Percentiles rank a stretch among this genome's conserved stretches.
phyloP scores from a whole-genome alignment of 1,140 invertebrate genomes.

The Drosophila elegans region DNA sequence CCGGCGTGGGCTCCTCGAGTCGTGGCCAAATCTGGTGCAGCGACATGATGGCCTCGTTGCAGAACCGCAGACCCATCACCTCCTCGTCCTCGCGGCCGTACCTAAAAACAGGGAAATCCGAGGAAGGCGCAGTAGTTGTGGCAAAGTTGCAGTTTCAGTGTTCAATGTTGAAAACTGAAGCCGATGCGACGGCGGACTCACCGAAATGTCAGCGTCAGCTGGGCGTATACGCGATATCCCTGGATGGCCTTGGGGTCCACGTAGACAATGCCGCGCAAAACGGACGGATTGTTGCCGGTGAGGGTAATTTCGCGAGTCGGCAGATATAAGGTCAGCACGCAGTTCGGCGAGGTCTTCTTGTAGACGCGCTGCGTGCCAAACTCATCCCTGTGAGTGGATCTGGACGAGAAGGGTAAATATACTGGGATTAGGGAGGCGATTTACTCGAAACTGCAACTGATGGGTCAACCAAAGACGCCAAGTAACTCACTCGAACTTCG shows the following conservation, averaged over 20 bases:
- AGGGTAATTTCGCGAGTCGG: slow-evolving; percentile 91
- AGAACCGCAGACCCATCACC: slow-evolving; percentile 96
- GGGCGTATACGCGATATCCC: slow-evolving; percentile 91
- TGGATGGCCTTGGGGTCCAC: slow-evolving; percentile 88
- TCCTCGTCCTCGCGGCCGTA: slow-evolving; percentile 96
- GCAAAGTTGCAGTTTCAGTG: slow-evolving; percentile 26
- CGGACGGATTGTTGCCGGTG: slow-evolving; percentile 89
- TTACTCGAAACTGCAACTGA: neutral
- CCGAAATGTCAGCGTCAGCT: slow-evolving; percentile 93
- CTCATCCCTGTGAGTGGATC: slow-evolving; percentile 62
- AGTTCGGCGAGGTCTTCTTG: slow-evolving; percentile 92
- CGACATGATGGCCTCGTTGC: slow-evolving; percentile 95
- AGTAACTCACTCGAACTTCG: neutral
- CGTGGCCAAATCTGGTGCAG: slow-evolving; percentile 92
- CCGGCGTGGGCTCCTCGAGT: slow-evolving; percentile 86
- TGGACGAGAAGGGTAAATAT: neutral
- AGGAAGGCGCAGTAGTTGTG: no score
- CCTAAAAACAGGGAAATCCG: slow-evolving; percentile 83
- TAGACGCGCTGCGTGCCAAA: slow-evolving; percentile 81
- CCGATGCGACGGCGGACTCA: slow-evolving; percentile 68
- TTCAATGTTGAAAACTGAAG: neutral
- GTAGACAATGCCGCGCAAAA: slow-evolving; percentile 91
- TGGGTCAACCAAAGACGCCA: no score
- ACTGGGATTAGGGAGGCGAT: neutral
- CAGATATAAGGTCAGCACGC: slow-evolving; percentile 92